Percentiles rank a stretch among this genome's conserved stretches.
These are phyloP conservation scores for Pipra filicauda DNA, from an alignment of 2,113 vertebrate genomes.

Conservation along the genomic window DNA sequence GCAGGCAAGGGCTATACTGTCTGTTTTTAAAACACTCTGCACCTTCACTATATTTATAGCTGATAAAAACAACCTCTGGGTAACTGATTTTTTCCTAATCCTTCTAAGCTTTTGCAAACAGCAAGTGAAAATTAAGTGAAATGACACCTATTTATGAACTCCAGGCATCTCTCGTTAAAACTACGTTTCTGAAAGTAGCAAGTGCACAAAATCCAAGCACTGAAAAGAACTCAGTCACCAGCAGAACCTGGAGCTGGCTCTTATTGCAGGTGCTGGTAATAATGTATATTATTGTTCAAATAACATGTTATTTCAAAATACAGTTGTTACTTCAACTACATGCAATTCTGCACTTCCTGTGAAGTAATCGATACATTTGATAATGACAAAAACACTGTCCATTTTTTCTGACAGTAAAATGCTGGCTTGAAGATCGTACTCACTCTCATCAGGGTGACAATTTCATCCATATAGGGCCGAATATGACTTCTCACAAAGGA, in stretches of 20 bases:
- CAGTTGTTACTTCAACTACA: not conserved
- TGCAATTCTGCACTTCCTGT: not conserved
- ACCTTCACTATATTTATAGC: not conserved
- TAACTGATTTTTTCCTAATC: not conserved
- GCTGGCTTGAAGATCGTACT: conserved; percentile 63
- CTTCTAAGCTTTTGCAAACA: not conserved
- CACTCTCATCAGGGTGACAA: conserved; percentile 96
- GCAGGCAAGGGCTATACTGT: not conserved
- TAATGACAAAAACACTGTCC: not conserved
- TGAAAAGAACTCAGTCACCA: not conserved
- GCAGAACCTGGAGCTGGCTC: not conserved
- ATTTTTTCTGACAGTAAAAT: not conserved
- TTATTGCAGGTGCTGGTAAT: not conserved
- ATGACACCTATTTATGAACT: not conserved
- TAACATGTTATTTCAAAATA: not conserved
- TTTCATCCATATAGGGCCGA: conserved; percentile 99
- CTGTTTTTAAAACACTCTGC: not conserved
- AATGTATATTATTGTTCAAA: not conserved
- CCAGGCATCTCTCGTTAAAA: not conserved
- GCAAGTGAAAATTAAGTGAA: not conserved
- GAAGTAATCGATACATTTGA: not conserved
- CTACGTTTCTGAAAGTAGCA: not conserved
- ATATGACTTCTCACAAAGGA: conserved; percentile 98
- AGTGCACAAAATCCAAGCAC: not conserved
- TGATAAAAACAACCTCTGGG: not conserved